Percentiles rank a stretch among this genome's conserved stretches.
These are phyloP conservation scores for Limnodromus scolopaceus DNA, from an alignment of 2,797 vertebrate genomes.

Conservation along the genomic window DNA sequence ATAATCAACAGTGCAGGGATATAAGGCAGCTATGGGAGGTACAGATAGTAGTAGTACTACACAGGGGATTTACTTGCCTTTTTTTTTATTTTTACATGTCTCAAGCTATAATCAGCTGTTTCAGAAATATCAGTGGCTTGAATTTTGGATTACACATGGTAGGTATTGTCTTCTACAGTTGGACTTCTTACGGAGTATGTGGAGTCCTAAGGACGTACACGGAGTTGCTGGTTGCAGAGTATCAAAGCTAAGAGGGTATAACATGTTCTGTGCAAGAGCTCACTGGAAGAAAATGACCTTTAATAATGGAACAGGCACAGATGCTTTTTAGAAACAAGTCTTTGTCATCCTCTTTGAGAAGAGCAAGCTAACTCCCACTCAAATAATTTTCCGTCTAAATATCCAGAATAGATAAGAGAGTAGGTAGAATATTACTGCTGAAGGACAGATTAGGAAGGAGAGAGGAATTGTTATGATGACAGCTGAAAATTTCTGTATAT, in stretches of 20 bases:
- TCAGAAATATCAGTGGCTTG: background rate
- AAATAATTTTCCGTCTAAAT: slow-evolving; percentile 19
- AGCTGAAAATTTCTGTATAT: background rate
- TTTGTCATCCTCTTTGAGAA: slow-evolving; percentile 37
- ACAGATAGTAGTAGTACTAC: background rate
- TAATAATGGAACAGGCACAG: slow-evolving; percentile 45
- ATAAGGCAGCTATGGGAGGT: background rate
- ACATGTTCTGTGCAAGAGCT: background rate
- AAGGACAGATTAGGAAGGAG: background rate
- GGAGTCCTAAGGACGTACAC: background rate
- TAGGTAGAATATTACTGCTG: background rate
- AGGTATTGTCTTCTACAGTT: background rate
- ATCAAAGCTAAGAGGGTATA: background rate
- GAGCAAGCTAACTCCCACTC: slow-evolving; percentile 39
- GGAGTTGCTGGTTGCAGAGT: background rate
- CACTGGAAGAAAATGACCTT: slow-evolving; percentile 46
- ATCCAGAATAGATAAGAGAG: slow-evolving; percentile 6
- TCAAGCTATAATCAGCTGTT: background rate
- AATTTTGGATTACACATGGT: background rate
- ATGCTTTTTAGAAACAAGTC: slow-evolving; percentile 60
- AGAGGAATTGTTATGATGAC: background rate
- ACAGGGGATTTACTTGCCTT: background rate
- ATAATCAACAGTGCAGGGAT: background rate
- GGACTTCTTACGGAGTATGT: background rate
- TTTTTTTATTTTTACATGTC: background rate